Evolutionary conservation across 2,888 invertebrate species (phyloP).

Genomic region (Acanthosoma haemorrhoidale): DNA sequence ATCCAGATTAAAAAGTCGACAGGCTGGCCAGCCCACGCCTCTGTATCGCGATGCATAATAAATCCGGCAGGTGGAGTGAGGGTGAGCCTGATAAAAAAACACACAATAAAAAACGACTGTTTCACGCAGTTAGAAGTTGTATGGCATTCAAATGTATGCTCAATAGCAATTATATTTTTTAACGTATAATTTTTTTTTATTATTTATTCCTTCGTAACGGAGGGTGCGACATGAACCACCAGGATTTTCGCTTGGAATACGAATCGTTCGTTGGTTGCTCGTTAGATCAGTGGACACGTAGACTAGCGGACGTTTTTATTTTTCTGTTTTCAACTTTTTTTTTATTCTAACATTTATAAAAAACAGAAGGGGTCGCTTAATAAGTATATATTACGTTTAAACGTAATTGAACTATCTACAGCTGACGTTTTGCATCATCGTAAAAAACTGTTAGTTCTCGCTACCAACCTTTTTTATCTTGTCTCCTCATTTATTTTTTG

Average conservation of each 20-base stretch:
- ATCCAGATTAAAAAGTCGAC: slow-evolving; percentile 25
- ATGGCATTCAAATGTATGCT: background rate
- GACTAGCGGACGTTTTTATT: background rate
- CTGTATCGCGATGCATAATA: slow-evolving; percentile 22
- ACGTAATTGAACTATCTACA: too few species aligned
- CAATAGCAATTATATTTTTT: background rate
- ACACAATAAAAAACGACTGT: background rate
- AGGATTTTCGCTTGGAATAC: background rate
- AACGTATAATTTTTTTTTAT: background rate
- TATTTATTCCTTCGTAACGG: background rate
- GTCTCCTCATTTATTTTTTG: too few species aligned
- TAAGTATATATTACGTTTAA: too few species aligned
- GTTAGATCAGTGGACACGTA: background rate
- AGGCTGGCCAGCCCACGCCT: background rate
- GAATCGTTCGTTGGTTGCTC: background rate
- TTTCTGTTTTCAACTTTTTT: background rate
- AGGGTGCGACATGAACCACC: background rate
- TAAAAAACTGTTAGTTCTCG: too few species aligned
- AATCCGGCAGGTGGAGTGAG: slow-evolving; percentile 11
- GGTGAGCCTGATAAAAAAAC: background rate
- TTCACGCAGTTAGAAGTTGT: background rate
- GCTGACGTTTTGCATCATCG: too few species aligned
- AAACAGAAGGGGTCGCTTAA: too few species aligned
- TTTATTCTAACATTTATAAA: too few species aligned
- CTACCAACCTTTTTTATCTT: too few species aligned